Percentiles rank a stretch among this genome's conserved stretches.
Evolutionary conservation across 2,888 invertebrate genomes (phyloP).

Genomic region (Coecobrya sp.): DNA sequence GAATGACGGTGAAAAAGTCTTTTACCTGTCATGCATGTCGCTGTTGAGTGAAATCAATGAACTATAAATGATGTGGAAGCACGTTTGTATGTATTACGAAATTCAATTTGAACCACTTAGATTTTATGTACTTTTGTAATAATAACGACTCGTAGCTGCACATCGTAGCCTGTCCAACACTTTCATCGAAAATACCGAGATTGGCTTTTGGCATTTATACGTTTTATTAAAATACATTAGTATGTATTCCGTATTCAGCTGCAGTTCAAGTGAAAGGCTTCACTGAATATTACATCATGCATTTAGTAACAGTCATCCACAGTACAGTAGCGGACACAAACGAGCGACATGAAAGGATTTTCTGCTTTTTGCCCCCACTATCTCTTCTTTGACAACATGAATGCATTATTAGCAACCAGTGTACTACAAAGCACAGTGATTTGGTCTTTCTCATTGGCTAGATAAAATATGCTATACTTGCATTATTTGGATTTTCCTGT

Average conservation of each 20-base stretch:
- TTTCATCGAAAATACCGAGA: background rate
- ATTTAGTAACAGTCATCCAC: background rate
- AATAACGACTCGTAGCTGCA: conserved; percentile 6
- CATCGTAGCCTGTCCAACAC: background rate
- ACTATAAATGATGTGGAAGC: background rate
- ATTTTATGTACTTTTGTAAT: conserved; percentile 54
- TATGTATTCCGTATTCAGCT: background rate
- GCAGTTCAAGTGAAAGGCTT: conserved; percentile 2
- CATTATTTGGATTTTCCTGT: background rate
- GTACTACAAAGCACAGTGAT: background rate
- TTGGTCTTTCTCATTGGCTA: background rate
- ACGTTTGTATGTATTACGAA: conserved; percentile 31
- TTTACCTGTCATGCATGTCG: background rate
- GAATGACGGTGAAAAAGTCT: conserved; percentile 15
- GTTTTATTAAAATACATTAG: background rate
- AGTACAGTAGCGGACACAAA: background rate
- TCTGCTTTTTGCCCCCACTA: background rate
- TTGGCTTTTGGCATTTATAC: background rate
- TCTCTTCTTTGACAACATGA: conserved; percentile 20
- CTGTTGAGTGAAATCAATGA: background rate
- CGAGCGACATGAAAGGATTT: conserved; percentile 19
- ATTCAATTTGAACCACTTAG: conserved; percentile 52
- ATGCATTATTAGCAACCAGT: conserved; percentile 3
- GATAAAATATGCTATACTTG: background rate
- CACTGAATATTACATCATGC: background rate